Evolutionary conservation across 2,113 vertebrate genomes (phyloP), one percentile per base, ranked within the genome.

Genomic region (Tachycineta bicolor): DNA sequence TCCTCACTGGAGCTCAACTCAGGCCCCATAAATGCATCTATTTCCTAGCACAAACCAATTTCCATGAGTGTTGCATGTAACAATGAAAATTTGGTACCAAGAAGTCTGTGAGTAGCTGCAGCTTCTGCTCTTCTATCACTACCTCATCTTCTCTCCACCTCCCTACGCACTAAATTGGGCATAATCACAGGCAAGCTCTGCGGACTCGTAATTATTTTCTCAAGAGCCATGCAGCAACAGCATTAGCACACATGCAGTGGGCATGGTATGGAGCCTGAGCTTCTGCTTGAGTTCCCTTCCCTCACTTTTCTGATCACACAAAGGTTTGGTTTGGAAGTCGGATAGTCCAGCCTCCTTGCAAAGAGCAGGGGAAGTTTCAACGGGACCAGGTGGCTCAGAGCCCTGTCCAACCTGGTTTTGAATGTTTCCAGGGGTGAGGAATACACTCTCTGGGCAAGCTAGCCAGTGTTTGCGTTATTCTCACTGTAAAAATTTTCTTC

Each of bases 51-150:
- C 49, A 84, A 89, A 41, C 8, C 37, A 12, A 8, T 65, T 71
- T 63, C 62, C 47, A 21, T 1, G 0, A 29, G 16, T 10, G 11
- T 13, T 43, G 11, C 9, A 10, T 0, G 2, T 1, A 2, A 49
- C 87, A 86, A 59, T 11, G 4, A 31, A 73, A 76, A 56, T 16
- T 19, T 43, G 4, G 18, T 47, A 80, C 49, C 44, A 56, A 71
- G 24, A 44, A 62, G 5, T 14, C 58, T 59, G 21, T 33, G 26
- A 52, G 15, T 11, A 49, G 5, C 55, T 78, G 60, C 46, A 87
- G 31, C 31, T 95, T 62, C 69, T 21, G 12, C 19, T 52, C 41
- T 37, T 75, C 43, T 15, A 18, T 14, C 10, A 63, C 44, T 39
- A 15, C 44, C 16, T 83, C 64, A 55, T 47, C 50, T 23, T 41